These are phyloP conservation scores for Argyresthia goedartella DNA, from an alignment of 2,888 invertebrate species.

Conservation along the genomic window DNA sequence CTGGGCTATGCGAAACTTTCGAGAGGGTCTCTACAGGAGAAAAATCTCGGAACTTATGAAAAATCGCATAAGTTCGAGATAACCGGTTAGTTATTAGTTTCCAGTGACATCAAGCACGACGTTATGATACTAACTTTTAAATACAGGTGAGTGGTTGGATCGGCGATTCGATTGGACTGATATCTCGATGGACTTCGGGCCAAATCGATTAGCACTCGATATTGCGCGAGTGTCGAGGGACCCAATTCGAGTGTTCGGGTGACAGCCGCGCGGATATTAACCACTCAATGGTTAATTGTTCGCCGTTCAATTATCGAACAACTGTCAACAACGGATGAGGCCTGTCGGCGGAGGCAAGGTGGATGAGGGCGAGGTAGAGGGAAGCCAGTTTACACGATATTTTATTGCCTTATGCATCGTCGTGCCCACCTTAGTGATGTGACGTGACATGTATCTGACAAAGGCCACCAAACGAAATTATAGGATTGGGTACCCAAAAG, in stretches of 20 bases:
- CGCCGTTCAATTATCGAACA: conserved; percentile 65
- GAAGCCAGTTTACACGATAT: too few species aligned
- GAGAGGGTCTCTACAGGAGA: conserved; percentile 22
- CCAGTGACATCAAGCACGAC: conserved; percentile 9
- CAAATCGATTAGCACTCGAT: conserved; percentile 53
- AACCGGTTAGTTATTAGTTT: conserved; percentile 33
- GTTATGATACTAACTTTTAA: background rate
- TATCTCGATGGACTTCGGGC: conserved; percentile 17
- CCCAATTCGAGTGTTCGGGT: conserved; percentile 34
- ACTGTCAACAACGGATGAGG: conserved; percentile 38
- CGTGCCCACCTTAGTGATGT: too few species aligned
- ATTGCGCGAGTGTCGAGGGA: conserved; percentile 39
- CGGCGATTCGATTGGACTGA: background rate
- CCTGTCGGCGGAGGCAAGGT: conserved; percentile 1
- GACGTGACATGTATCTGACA: too few species aligned
- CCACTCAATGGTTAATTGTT: conserved; percentile 66
- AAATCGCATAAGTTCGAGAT: conserved; percentile 44
- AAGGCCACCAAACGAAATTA: too few species aligned
- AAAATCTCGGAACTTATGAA: conserved; percentile 34
- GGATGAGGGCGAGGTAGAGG: too few species aligned
- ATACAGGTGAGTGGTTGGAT: background rate
- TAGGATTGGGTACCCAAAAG: too few species aligned
- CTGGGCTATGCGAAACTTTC: conserved; percentile 33
- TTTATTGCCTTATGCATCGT: too few species aligned
- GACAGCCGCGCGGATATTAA: conserved; percentile 60